These are phyloP conservation scores for Argentina silus DNA, from an alignment of 2,797 vertebrate genomes.

Conservation along the genomic window DNA sequence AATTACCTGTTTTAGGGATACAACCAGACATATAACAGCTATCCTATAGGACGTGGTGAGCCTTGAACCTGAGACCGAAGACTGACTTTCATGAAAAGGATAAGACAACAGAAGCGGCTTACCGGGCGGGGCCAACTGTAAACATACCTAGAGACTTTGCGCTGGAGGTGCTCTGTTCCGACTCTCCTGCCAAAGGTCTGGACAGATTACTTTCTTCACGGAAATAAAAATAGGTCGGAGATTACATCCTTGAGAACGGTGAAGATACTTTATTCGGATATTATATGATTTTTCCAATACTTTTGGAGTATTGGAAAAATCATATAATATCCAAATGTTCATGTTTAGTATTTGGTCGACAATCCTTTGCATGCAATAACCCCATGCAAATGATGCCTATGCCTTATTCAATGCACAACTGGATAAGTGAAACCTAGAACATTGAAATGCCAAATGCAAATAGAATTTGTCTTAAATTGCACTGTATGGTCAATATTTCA, in stretches of 20 bases:
- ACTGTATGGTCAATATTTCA: background rate
- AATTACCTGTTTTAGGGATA: background rate
- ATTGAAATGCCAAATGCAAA: conserved; percentile 2
- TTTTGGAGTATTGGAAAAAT: no score
- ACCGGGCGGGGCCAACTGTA: background rate
- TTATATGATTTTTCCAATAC: no score
- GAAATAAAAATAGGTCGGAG: conserved; percentile 62
- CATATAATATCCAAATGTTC: no score
- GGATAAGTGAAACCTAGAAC: background rate
- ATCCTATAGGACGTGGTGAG: background rate
- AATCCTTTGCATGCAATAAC: no score
- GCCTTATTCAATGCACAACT: no score
- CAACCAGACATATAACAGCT: background rate
- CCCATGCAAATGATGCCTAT: no score
- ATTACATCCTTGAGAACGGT: conserved; percentile 54
- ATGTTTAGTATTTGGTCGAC: no score
- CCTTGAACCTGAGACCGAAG: background rate
- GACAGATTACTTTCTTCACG: conserved; percentile 50
- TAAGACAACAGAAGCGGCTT: background rate
- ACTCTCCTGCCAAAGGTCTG: conserved; percentile 68
- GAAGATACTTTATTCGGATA: no score
- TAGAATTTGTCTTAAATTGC: background rate
- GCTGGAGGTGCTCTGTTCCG: conserved; percentile 50
- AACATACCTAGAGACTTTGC: conserved; percentile 68
- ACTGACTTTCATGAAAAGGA: conserved; percentile 7